These are phyloP conservation scores for Sinocyclocheilus grahami DNA, from an alignment of 2,113 vertebrate genomes.

Conservation along the genomic window DNA sequence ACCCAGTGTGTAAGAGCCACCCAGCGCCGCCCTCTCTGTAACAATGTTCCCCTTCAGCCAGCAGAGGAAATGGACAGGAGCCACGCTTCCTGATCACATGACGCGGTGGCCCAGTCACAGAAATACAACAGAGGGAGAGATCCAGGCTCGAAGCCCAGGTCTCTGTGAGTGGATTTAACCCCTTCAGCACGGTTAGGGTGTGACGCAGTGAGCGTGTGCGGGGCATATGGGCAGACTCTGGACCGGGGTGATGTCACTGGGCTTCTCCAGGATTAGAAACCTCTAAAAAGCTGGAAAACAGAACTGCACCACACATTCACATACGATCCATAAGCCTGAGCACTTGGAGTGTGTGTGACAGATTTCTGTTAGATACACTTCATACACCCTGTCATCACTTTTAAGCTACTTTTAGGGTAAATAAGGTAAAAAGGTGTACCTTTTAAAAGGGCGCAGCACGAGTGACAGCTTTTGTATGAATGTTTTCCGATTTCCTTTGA, in stretches of 20 bases:
- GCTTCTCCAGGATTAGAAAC: conserved; percentile 95
- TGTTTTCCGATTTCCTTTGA: too few relatives aligned
- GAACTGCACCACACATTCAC: background rate
- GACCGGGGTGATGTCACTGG: conserved; percentile 87
- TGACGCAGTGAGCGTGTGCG: background rate
- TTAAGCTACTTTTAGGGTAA: too few relatives aligned
- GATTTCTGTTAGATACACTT: too few relatives aligned
- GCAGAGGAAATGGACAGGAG: conserved; percentile 93
- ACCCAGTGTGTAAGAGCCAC: conserved; percentile 86
- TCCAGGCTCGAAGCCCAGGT: conserved; percentile 55
- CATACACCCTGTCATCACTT: too few relatives aligned
- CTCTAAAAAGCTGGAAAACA: conserved; percentile 86
- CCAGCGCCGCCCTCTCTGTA: conserved; percentile 82
- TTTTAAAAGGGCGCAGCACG: too few relatives aligned
- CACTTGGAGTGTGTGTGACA: background rate
- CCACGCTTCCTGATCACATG: conserved; percentile 98
- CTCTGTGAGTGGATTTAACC: conserved; percentile 67
- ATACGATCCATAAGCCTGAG: background rate
- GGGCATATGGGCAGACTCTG: conserved; percentile 65
- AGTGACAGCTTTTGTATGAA: too few relatives aligned
- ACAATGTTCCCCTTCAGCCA: conserved; percentile 85
- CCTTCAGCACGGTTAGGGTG: conserved; percentile 65
- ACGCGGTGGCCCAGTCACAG: conserved; percentile 83
- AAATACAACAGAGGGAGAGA: conserved; percentile 57
- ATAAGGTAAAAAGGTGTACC: too few relatives aligned